Conservation (phyloP, 2,797 vertebrate species). For the Dipus sagitta region DNA sequence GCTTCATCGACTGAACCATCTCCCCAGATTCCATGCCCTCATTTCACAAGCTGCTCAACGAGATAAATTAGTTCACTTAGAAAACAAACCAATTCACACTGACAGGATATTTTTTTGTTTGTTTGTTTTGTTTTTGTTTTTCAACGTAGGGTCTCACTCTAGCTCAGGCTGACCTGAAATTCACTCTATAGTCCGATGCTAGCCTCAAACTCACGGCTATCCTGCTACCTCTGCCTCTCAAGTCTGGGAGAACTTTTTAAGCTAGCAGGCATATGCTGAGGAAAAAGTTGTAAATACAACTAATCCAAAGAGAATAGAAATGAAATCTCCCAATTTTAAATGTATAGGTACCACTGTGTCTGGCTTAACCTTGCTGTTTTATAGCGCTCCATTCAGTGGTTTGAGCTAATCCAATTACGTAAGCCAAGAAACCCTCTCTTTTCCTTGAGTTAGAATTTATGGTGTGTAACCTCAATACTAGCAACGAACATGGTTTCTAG, state of each 20-base stretch:
- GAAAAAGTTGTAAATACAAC: neutral
- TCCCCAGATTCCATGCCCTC: too few species aligned
- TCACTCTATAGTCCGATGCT: too few species aligned
- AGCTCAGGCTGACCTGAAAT: too few species aligned
- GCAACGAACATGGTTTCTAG: neutral
- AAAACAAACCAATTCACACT: conserved; percentile 41
- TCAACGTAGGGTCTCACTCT: too few species aligned
- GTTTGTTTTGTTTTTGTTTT: too few species aligned
- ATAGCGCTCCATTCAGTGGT: neutral
- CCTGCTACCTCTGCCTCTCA: too few species aligned
- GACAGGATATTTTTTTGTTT: too few species aligned
- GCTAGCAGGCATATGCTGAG: neutral
- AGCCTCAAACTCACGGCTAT: too few species aligned
- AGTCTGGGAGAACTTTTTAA: neutral
- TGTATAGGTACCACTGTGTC: neutral
- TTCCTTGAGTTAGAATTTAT: conserved; percentile 1
- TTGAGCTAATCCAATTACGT: neutral
- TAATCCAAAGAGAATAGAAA: neutral
- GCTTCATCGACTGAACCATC: too few species aligned
- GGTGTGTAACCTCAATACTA: neutral
- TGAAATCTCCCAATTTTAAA: conserved; percentile 4
- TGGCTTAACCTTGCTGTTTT: neutral
- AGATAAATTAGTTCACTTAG: neutral
- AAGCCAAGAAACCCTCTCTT: conserved; percentile 37
- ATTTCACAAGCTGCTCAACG: neutral